A percentile compares a stretch with the other conserved stretches of the same genome.
phyloP scores from a whole-genome alignment of 2,888 invertebrate genomes.

The Yponomeuta cagnagella region DNA sequence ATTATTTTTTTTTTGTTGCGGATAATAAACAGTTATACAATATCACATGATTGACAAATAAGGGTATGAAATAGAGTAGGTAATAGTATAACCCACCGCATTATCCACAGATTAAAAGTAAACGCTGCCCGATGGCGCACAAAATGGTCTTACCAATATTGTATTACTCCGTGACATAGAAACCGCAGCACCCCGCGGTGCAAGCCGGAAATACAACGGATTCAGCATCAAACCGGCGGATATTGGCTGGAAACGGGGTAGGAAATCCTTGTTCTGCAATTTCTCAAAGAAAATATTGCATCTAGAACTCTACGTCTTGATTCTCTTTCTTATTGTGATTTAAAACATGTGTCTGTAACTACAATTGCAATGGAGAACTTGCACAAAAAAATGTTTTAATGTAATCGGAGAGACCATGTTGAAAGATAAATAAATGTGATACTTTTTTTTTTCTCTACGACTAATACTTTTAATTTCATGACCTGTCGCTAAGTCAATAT shows the following conservation, averaged over 20 bases:
- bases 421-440: too few species aligned
- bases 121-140: neutral
- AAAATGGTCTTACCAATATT: neutral
- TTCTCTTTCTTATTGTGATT: neutral
- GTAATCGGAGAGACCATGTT: too few species aligned
- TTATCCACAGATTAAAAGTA: neutral
- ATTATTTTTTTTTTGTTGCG: neutral
- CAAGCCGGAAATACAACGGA: neutral
- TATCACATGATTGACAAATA: too few species aligned
- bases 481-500: too few species aligned
- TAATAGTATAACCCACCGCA: too few species aligned
- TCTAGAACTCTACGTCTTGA: neutral
- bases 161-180: neutral
- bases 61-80: too few species aligned
- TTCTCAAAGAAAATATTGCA: neutral
- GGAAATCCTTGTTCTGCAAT: neutral
- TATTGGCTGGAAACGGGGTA: neutral
- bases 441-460: too few species aligned
- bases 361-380: too few species aligned
- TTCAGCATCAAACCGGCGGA: neutral
- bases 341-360: neutral
- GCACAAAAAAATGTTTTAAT: too few species aligned
- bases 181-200: neutral
- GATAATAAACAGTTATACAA: too few species aligned
- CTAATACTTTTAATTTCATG: too few species aligned